These are phyloP conservation scores for Nomada hirtipes DNA, from an alignment of 2,888 invertebrate genomes.

Conservation along the genomic window DNA sequence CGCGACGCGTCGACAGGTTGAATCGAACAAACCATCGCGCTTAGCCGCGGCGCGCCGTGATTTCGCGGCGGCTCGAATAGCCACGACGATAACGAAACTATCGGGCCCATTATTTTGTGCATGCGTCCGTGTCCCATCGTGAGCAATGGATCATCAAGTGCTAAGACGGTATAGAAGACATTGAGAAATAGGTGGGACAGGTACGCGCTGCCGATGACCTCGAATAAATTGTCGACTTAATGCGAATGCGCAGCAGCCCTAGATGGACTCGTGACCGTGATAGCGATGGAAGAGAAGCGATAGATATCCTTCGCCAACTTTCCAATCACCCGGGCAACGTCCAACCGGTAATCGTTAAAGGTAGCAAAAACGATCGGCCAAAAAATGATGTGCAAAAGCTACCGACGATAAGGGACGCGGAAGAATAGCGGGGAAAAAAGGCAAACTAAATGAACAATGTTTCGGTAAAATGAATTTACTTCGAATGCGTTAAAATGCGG, in stretches of 20 bases:
- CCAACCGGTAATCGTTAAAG: not conserved
- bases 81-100: constrained; percentile 11
- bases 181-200: not conserved
- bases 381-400: not conserved
- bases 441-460: constrained; percentile 57
- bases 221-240: constrained; percentile 69
- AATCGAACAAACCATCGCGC: constrained; percentile 25
- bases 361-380: not conserved
- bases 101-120: constrained; percentile 22
- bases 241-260: constrained; percentile 62
- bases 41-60: too few relatives aligned
- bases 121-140: not conserved
- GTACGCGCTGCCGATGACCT: constrained; percentile 53
- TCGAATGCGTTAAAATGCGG: constrained; percentile 73
- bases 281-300: too few relatives aligned
- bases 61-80: not conserved
- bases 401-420: not conserved
- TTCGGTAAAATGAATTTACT: constrained; percentile 69
- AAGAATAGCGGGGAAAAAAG: not conserved
- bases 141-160: too few relatives aligned
- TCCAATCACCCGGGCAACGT: too few relatives aligned
- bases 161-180: not conserved
- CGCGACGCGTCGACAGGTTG: constrained; percentile 26
- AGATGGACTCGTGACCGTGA: too few relatives aligned
- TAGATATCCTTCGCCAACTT: not conserved